Conservation (phyloP, 2,888 invertebrate genomes). For the Baccha elongata region DNA sequence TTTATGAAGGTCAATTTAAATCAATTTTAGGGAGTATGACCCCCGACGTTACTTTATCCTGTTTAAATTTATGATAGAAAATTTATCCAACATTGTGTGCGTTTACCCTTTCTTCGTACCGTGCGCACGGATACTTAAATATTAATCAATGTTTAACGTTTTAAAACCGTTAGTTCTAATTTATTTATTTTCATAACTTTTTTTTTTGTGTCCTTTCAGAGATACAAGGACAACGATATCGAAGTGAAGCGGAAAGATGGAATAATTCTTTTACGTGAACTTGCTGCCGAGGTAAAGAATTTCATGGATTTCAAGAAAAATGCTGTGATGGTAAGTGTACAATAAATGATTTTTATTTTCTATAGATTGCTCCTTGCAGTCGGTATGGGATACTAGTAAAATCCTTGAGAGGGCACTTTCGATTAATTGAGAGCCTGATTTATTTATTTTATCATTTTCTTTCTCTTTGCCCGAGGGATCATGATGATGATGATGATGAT, state of each 20-base stretch:
- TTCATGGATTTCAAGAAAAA: conserved; percentile 97
- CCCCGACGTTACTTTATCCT: conserved; percentile 39
- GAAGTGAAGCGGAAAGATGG: conserved; percentile 93
- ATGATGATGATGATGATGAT: conserved; percentile 1
- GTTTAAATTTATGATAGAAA: conserved; percentile 59
- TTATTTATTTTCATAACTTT: conserved; percentile 34
- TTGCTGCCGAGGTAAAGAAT: conserved; percentile 94
- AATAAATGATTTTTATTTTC: not conserved
- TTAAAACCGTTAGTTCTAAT: conserved; percentile 66
- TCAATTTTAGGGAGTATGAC: conserved; percentile 59
- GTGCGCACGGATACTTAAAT: conserved; percentile 32
- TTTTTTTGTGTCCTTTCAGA: conserved; percentile 83
- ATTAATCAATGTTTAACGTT: conserved; percentile 70
- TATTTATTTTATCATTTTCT: conserved; percentile 55
- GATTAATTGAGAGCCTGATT: conserved; percentile 66
- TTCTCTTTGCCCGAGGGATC: not conserved
- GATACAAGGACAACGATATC: conserved; percentile 90
- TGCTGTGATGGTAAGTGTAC: conserved; percentile 94
- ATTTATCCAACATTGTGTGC: conserved; percentile 1
- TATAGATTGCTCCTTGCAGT: conserved; percentile 47
- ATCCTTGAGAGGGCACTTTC: conserved; percentile 27
- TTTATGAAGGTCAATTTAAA: conserved; percentile 56
- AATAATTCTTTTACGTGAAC: conserved; percentile 91
- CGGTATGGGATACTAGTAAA: conserved; percentile 20
- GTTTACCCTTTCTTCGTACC: not conserved